phyloP scores from a whole-genome alignment of 2,888 invertebrate genomes.

The Syrphus vitripennis region DNA sequence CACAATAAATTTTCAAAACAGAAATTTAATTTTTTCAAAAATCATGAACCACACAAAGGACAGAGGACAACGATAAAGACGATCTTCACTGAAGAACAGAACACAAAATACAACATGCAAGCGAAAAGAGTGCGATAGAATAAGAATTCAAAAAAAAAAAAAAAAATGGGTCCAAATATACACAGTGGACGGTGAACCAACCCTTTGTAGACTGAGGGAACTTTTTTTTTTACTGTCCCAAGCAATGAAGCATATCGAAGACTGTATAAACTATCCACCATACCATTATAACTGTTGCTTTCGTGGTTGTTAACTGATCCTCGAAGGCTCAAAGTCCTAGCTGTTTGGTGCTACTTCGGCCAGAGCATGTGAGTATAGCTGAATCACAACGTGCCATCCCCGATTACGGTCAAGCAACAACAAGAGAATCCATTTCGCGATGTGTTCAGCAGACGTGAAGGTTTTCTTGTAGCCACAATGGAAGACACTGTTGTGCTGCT shows the following conservation, averaged over 20 bases:
- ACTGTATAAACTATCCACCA: conserved; percentile 23
- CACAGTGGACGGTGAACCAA: neutral
- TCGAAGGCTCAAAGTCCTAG: conserved; percentile 22
- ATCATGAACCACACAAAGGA: conserved; percentile 28
- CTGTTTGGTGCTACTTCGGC: neutral
- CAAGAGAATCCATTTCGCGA: neutral
- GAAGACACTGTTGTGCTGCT: too few species aligned
- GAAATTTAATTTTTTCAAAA: conserved; percentile 51
- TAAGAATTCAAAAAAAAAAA: neutral
- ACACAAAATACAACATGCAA: neutral
- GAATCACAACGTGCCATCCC: conserved; percentile 44
- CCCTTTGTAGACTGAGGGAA: neutral
- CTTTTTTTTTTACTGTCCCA: neutral
- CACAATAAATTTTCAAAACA: conserved; percentile 60
- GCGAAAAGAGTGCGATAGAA: neutral
- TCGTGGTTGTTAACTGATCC: conserved; percentile 61
- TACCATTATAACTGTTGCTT: conserved; percentile 69
- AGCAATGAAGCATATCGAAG: conserved; percentile 29
- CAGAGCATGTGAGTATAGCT: neutral
- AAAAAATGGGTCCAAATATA: conserved; percentile 15
- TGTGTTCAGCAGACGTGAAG: conserved; percentile 57
- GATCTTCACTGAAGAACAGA: neutral
- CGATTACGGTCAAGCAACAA: conserved; percentile 52
- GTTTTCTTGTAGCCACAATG: conserved; percentile 31
- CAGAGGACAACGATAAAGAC: neutral